phyloP scores from a whole-genome alignment of 1,140 invertebrate species.

The Achroia grisella region DNA sequence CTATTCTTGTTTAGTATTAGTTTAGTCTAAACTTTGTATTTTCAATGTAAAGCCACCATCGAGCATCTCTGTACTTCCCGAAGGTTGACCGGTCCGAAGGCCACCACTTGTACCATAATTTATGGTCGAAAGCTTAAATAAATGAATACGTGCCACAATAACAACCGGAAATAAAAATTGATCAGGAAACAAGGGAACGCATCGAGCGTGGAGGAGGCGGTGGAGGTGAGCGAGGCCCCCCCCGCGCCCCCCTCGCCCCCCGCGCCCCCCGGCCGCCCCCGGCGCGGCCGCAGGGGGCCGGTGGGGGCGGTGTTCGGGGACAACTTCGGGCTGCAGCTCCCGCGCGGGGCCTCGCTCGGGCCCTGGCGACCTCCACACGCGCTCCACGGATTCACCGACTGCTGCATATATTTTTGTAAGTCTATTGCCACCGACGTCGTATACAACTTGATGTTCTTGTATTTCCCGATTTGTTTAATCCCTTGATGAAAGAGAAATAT shows the following conservation, averaged over 20 bases:
- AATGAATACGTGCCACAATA: background rate
- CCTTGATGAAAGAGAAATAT: no score
- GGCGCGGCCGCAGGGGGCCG: conserved; percentile 5
- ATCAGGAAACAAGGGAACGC: conserved; percentile 43
- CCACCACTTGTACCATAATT: no score
- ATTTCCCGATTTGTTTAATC: background rate
- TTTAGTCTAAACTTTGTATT: no score
- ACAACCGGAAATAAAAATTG: background rate
- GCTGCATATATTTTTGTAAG: conserved; percentile 50
- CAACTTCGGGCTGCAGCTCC: conserved; percentile 37
- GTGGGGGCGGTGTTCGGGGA: conserved; percentile 31
- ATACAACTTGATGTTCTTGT: background rate
- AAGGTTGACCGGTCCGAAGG: no score
- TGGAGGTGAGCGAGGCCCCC: conserved; percentile 37
- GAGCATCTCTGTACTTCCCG: no score
- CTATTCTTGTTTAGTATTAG: no score
- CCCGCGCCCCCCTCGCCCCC: background rate
- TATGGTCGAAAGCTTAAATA: no score
- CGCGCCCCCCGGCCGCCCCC: conserved; percentile 1
- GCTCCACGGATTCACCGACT: conserved; percentile 42
- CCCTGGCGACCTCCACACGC: conserved; percentile 7
- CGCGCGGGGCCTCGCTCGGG: conserved; percentile 1
- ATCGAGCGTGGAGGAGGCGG: conserved; percentile 41
- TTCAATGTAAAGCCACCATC: no score
- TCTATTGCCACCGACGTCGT: conserved; percentile 1